Percentiles rank a stretch among this genome's conserved stretches.
phyloP scores from a whole-genome alignment of 2,888 invertebrate species.

The Xanthia icteritia region DNA sequence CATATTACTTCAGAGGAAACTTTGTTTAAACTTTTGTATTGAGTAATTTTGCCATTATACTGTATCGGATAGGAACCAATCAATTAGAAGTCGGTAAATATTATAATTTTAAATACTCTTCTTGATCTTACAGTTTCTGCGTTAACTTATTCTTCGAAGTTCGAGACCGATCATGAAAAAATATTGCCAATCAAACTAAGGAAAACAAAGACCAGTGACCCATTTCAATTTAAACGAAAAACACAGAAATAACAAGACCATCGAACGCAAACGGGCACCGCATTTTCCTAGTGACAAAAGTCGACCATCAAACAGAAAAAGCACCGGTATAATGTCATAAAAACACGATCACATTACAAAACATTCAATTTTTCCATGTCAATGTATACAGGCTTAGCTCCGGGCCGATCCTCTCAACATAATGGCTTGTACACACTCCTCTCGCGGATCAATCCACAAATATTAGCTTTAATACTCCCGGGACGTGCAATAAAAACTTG shows the following conservation, averaged over 20 bases:
- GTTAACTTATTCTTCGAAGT: background rate
- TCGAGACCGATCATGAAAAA: background rate
- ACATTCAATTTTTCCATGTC: conserved; percentile 69
- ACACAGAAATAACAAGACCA: background rate
- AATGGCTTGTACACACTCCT: conserved; percentile 78
- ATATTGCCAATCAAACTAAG: background rate
- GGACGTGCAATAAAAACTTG: conserved; percentile 54
- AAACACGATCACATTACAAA: conserved; percentile 67
- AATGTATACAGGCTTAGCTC: conserved; percentile 68
- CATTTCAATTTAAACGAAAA: background rate
- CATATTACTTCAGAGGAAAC: conserved; percentile 37
- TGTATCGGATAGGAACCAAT: conserved; percentile 4
- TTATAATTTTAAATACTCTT: background rate
- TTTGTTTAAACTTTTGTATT: conserved; percentile 31
- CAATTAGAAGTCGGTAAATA: conserved; percentile 7
- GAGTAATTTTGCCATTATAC: conserved; percentile 14
- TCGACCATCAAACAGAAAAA: conserved; percentile 25
- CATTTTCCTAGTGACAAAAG: conserved; percentile 20
- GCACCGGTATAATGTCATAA: conserved; percentile 56
- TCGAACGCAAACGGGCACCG: conserved; percentile 4
- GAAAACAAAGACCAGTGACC: background rate
- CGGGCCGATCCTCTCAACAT: conserved; percentile 73
- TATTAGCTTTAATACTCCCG: conserved; percentile 78
- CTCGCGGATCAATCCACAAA: conserved; percentile 77
- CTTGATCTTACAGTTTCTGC: background rate